A percentile compares a stretch with the other conserved stretches of the same genome.
Conservation (phyloP, 2,113 vertebrate genomes). For the Cottus gobio region DNA sequence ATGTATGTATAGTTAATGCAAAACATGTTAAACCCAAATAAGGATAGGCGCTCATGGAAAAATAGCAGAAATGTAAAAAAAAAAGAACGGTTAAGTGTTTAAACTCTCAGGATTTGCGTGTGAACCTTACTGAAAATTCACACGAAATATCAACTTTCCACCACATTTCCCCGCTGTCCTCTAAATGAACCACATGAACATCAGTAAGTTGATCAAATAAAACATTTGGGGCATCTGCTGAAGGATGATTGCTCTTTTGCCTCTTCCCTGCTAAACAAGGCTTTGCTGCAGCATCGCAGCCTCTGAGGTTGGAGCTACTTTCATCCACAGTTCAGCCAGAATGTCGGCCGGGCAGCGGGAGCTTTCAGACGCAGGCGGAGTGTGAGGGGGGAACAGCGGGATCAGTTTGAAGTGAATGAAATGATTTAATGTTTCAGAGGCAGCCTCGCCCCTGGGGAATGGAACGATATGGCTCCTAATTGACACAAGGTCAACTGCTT, state of each 20-base stretch:
- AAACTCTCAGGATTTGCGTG: too few species aligned
- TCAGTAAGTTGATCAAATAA: not conserved
- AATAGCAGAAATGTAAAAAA: not conserved
- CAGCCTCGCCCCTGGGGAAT: constrained; percentile 71
- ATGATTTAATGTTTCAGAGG: constrained; percentile 81
- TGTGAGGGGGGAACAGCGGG: constrained; percentile 52
- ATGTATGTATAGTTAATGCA: not conserved
- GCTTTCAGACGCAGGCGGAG: constrained; percentile 44
- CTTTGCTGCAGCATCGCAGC: not conserved
- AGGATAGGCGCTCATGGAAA: not conserved
- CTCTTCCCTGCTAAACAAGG: constrained; percentile 9
- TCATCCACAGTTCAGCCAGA: constrained; percentile 41
- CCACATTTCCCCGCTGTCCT: too few species aligned
- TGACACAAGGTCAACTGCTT: constrained; percentile 78
- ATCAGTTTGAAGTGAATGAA: constrained; percentile 71
- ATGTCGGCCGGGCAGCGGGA: constrained; percentile 47
- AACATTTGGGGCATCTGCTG: not conserved
- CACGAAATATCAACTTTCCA: not conserved
- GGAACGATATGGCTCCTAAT: constrained; percentile 76
- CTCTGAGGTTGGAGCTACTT: constrained; percentile 37
- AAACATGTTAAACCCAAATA: not conserved
- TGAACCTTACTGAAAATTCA: too few species aligned
- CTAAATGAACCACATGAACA: constrained; percentile 5
- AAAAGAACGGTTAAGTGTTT: too few species aligned
- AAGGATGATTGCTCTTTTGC: constrained; percentile 4